Base-by-base conservation (phyloP, 1,140 invertebrate species). In the Calephelis nemesis region DNA sequence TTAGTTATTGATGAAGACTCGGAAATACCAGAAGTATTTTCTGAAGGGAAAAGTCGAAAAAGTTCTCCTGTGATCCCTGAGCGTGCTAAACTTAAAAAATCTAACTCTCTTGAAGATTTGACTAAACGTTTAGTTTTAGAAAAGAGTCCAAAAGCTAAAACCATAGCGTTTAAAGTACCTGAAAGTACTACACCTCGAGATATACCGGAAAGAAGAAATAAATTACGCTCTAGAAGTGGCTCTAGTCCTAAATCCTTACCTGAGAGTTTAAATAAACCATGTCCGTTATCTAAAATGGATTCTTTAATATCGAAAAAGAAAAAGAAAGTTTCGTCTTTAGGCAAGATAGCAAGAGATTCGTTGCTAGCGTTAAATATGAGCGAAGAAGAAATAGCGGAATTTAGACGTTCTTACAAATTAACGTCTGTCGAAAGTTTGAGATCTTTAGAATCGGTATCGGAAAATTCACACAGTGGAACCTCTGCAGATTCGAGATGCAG, bases 181-280 rank as follows among this genome's bases (percentile, higher is more conserved):
- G 89, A 91, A 54, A 80, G 79, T 19, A 82, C 84, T 0, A 85
- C 78, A 4, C 89, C 89, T 0, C 67, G 83, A 48, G 87, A 90
- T 72, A 91, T 91, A 60, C 88, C 88, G 0, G 79, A 89, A 52
- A 71, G 85, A 45, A 68, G 80, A 7, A 54, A 70, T 0, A 88
- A 85, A 70, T 67, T 91, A 8, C 72, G 89, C 0, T 75, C 83
- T 6, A 73, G 86, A 62, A 87, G 83, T 48, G 87, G 89, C 8
- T 88, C 87, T 0, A 92, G 89, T 67, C 91, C 91, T 0, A 92
- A 92, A 79, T 90, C 87, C 11, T 70, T 92, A 13, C 88, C 89
- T 0, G 91, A 92, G 48, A 88, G 84, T 47, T 65, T 92, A 30
- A 91, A 85, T 60, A 87, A 84, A 42, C 87, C 87, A 0, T 86